These are phyloP conservation scores for Rhopalosiphum nymphaeae DNA, from an alignment of 2,888 invertebrate species.

Conservation along the genomic window DNA sequence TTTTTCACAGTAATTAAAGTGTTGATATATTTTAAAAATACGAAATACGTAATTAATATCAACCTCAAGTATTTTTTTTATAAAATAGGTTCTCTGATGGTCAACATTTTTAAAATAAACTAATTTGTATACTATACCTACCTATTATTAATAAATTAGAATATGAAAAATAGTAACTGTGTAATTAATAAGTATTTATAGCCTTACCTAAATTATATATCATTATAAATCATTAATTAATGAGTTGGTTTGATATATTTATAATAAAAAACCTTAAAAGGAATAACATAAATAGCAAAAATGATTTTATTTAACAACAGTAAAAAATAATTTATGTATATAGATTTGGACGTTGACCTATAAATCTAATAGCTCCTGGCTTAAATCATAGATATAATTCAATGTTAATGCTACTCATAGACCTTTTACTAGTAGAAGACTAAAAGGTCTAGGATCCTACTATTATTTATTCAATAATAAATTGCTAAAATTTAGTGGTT, in stretches of 20 bases:
- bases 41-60: not conserved
- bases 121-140: too few relatives aligned
- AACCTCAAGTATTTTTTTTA: not conserved
- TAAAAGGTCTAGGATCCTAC: too few relatives aligned
- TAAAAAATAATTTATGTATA: not conserved
- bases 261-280: not conserved
- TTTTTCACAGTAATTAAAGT: not conserved
- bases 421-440: too few relatives aligned
- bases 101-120: not conserved
- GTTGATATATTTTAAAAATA: not conserved
- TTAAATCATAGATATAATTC: not conserved
- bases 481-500: too few relatives aligned
- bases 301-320: not conserved
- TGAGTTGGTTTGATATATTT: not conserved
- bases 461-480: too few relatives aligned
- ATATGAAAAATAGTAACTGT: not conserved
- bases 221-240: not conserved
- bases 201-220: not conserved
- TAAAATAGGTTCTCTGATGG: not conserved
- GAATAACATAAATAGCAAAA: not conserved
- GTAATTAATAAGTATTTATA: not conserved
- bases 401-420: too few relatives aligned
- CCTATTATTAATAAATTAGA: not conserved
- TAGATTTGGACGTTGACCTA: not conserved
- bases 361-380: not conserved